Base-by-base conservation (phyloP, 2,888 invertebrate genomes). In the Diaprepes abbreviatus region DNA sequence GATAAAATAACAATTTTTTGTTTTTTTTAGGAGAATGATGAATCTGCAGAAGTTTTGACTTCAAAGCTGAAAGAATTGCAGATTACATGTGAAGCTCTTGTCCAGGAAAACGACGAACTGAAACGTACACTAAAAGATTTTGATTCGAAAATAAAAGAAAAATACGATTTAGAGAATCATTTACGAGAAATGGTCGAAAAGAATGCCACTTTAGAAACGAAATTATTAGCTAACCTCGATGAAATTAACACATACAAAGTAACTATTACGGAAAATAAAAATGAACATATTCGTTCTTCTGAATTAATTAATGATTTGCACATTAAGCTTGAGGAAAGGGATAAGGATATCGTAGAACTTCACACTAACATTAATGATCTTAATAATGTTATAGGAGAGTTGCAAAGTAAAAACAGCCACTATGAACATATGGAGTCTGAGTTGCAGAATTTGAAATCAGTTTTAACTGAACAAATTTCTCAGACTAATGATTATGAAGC, bases 401-500 rank as follows among this genome's bases (percentile, higher is more conserved):
- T 88, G 77, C 87, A 88, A 77, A 85, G 83, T 48, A 86, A 86
- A 78, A 84, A 86, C 76, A 40, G 33, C 19, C 70, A 74, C 60
- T 75, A 87, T 77, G 84, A 87, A 2, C 84, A 86, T 65, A 87
- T 88, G 79, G 84, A 87, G 4, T 85, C 86, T 64, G 87, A 89
- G 83, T 83, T 89, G 6, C 85, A 87, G 16, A 87, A 88, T 78
- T 77, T 88, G 14, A 88, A 88, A 79, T 84, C 85, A 71, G 82
- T 86, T 9, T 84, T 89, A 3, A 85, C 86, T 65, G 86, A 86
- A 75, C 87, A 88, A 77, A 83, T 85, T 24, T 85, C 87, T 70
- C 82, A 87, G 71, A 80, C 88, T 1, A 85, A 87, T 77, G 84
- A 86, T 3, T 84, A 89, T 24, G 88, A 89, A 77, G 86, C 86